Percentiles rank a stretch among this genome's conserved stretches.
Conservation (phyloP, 2,113 vertebrate genomes). For the Cichladusa arquata region DNA sequence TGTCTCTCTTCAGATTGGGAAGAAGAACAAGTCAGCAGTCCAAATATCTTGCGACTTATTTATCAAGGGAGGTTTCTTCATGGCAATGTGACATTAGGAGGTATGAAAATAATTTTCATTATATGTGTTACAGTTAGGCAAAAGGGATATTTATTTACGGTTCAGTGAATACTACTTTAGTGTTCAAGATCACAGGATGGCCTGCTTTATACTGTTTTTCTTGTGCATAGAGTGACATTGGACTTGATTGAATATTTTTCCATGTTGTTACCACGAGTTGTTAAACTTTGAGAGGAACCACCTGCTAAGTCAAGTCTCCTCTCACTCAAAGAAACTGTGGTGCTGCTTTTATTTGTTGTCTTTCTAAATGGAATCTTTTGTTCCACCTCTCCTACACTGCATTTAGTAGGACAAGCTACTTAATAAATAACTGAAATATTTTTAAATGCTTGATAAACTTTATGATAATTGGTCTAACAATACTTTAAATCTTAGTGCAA, state of each 20-base stretch:
- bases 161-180: not conserved
- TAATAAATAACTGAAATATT: not conserved
- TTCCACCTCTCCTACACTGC: not conserved
- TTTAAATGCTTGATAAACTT: not conserved
- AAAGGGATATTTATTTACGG: not conserved
- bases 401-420: not conserved
- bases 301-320: not conserved
- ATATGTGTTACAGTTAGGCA: not conserved
- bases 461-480: not conserved
- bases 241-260: not conserved
- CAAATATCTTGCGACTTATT: conserved; percentile 95
- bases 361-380: not conserved
- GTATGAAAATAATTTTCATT: conserved; percentile 66
- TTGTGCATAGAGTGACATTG: not conserved
- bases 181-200: not conserved
- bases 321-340: not conserved
- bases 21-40: conserved; percentile 97
- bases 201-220: not conserved
- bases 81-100: conserved; percentile 98
- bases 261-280: not conserved
- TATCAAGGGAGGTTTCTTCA: conserved; percentile 99
- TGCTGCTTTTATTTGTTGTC: not conserved
- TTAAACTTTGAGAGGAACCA: not conserved
- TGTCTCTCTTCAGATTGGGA: conserved; percentile 87
- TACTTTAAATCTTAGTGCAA: not conserved